Percentiles rank a stretch among this genome's conserved stretches.
Evolutionary conservation across 2,797 vertebrate genomes (phyloP).

Genomic region (Sebastes steindachneri): DNA sequence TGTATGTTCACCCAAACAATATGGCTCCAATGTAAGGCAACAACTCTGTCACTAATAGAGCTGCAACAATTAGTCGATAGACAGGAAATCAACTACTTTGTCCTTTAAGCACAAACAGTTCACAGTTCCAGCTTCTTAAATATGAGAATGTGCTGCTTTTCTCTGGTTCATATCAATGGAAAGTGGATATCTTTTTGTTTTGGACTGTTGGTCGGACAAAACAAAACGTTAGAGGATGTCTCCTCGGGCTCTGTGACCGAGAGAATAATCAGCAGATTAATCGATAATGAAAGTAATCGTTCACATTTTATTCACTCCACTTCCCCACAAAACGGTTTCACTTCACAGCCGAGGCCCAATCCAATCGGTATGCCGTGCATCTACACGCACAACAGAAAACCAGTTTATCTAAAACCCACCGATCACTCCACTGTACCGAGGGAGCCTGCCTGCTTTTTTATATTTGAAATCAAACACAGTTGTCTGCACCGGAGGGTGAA

Average conservation of each 20-base stretch:
- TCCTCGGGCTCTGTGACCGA: neutral
- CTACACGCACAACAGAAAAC: neutral
- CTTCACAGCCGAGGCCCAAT: neutral
- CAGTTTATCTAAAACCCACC: constrained; percentile 35
- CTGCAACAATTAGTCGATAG: neutral
- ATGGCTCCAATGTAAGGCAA: neutral
- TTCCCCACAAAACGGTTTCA: neutral
- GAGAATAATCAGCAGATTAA: neutral
- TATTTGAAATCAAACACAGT: constrained; percentile 39
- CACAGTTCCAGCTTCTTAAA: neutral
- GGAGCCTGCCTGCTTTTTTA: neutral
- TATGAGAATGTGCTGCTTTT: neutral
- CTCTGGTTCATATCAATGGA: neutral
- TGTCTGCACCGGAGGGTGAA: constrained; percentile 16
- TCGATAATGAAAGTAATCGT: neutral
- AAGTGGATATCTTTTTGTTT: neutral
- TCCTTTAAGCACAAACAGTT: neutral
- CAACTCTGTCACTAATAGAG: neutral
- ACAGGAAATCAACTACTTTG: neutral
- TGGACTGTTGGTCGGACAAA: neutral
- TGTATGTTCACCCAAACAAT: neutral
- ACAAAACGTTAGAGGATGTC: neutral
- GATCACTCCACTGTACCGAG: neutral
- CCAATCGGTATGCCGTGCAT: constrained; percentile 8
- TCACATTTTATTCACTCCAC: neutral